These are phyloP conservation scores for Crossaster papposus DNA, from an alignment of 53 echinoderm and acorn worm genomes.

Conservation along the genomic window DNA sequence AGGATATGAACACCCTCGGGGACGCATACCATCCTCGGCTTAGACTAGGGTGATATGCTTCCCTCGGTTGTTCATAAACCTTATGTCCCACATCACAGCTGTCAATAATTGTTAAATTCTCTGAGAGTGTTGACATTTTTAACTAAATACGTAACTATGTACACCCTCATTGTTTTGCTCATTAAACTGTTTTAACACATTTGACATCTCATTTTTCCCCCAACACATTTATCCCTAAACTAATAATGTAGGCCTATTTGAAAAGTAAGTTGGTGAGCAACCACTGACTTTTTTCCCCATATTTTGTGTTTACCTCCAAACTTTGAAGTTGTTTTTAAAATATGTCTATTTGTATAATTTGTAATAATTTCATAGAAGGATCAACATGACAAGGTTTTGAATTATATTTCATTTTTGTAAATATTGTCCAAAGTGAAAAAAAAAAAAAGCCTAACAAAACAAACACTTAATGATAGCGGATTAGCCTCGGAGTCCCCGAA, in stretches of 20 bases:
- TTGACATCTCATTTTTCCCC: neutral
- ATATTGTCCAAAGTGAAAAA: neutral
- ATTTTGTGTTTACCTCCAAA: neutral
- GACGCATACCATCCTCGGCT: no score
- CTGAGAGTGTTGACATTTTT: no score
- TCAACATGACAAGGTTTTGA: neutral
- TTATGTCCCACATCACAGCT: no score
- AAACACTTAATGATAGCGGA: neutral
- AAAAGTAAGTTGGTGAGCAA: no score
- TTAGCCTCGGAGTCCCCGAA: neutral
- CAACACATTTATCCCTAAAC: neutral
- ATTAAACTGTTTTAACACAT: no score
- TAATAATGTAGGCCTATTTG: neutral
- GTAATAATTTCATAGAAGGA: neutral
- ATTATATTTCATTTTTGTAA: constrained; percentile 21
- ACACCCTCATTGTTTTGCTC: no score
- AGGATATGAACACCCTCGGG: no score
- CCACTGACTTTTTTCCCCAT: constrained; percentile 32
- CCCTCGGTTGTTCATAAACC: no score
- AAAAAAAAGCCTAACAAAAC: neutral
- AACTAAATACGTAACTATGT: no score
- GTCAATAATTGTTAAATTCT: no score
- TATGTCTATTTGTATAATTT: constrained; percentile 56
- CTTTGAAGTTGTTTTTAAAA: constrained; percentile 8
- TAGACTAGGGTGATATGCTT: no score